Evolutionary conservation across 37 sponge, comb jelly and placozoan species (phyloP), one percentile per base, ranked within the genome.

Genomic region (Corticium candelabrum): DNA sequence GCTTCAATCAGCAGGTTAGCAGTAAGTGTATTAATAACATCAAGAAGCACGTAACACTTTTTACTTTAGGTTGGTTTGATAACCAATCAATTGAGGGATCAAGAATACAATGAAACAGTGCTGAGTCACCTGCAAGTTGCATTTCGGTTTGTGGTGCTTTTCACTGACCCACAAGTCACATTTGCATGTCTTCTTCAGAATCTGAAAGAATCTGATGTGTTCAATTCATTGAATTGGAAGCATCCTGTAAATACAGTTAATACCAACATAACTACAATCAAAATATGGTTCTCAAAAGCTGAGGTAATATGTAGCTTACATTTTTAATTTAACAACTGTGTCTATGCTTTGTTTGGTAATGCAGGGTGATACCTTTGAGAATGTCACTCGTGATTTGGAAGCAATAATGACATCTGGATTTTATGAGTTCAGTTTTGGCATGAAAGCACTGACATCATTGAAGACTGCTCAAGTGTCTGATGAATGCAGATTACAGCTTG

Each of bases 31-130:
- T n/a, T n/a, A n/a, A n/a, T n/a, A n/a, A n/a, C n/a, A n/a, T n/a
- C n/a, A n/a, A n/a, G n/a, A n/a, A n/a, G n/a, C n/a, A n/a, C n/a
- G n/a, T n/a, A n/a, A n/a, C n/a, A n/a, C n/a, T n/a, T n/a, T n/a
- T n/a, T 37, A 4, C 89, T 85, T 75, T 85, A 91, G 75, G 82
- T 83, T 77, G 76, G 87, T 29, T 71, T 93, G 21, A 80, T 93
- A 32, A 90, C 88, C 1, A 81, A 84, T 30, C 91, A 93, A 36
- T 81, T 93, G 3, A 90, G 90, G 75, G 85, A 93, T 41, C 87
- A 93, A 67, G 90, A 93, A 76, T 93, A 93, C 81, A 93, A 93
- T 67, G 93, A 93, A 67, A 80, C 77, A 1, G 82, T 93, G 32
- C 77, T 93, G n/a, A 93, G 85, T 75, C 90, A 93, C 71, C 88